These are phyloP conservation scores for Pandemis heparana DNA, from an alignment of 2,888 invertebrate genomes.

Conservation along the genomic window DNA sequence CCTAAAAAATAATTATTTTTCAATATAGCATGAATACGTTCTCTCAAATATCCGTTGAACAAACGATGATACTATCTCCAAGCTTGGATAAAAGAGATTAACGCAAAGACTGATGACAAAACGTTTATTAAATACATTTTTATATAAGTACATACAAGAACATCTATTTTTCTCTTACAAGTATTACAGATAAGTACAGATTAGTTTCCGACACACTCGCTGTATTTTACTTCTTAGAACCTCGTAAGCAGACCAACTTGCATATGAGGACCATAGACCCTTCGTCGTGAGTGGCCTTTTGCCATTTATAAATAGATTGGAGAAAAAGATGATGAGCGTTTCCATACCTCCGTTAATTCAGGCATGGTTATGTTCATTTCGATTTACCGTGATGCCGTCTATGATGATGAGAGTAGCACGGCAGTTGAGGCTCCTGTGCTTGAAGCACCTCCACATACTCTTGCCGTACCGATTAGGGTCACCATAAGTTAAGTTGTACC, in stretches of 20 bases:
- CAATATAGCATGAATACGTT: not conserved
- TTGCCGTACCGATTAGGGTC: not conserved
- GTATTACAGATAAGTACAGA: too few relatives aligned
- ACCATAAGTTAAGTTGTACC: slow-evolving; percentile 22
- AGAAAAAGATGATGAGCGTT: not conserved
- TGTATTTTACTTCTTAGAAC: too few relatives aligned
- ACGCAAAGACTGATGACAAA: not conserved
- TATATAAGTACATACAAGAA: too few relatives aligned
- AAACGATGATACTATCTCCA: not conserved
- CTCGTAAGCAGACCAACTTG: too few relatives aligned
- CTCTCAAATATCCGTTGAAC: not conserved
- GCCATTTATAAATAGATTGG: not conserved
- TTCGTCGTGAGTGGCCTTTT: too few relatives aligned
- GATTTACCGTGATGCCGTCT: not conserved
- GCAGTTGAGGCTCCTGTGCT: slow-evolving; percentile 3
- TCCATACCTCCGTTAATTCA: not conserved
- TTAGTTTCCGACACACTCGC: too few relatives aligned
- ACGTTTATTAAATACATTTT: not conserved
- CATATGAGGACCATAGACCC: too few relatives aligned
- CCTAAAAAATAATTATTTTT: not conserved
- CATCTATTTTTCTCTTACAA: too few relatives aligned
- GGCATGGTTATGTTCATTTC: slow-evolving; percentile 10
- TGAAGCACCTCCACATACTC: slow-evolving; percentile 10
- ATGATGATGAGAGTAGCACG: not conserved
- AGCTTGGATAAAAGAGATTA: not conserved